Evolutionary conservation across 2,888 invertebrate species (phyloP).

Genomic region (Rhingia campestris): DNA sequence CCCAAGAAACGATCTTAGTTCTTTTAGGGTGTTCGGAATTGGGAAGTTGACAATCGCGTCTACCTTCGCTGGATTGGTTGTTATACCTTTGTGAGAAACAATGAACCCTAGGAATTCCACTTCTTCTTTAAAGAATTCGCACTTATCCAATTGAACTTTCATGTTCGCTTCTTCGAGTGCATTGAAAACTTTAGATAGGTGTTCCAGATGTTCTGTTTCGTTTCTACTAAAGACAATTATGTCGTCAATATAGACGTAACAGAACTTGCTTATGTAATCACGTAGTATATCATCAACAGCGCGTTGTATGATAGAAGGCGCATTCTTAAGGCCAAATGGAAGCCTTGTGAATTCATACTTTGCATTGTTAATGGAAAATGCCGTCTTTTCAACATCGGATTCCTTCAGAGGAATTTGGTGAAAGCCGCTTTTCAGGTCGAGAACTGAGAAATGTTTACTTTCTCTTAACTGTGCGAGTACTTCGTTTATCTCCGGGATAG

Average conservation of each 20-base stretch:
- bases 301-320: background rate
- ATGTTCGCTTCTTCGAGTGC: constrained; percentile 26
- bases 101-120: constrained; percentile 7
- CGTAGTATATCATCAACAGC: background rate
- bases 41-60: too few species aligned
- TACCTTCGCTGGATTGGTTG: constrained; percentile 29
- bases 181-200: constrained; percentile 10
- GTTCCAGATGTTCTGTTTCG: too few species aligned
- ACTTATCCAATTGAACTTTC: constrained; percentile 11
- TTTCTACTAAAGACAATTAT: too few species aligned
- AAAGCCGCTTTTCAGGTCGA: constrained; percentile 36
- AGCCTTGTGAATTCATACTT: background rate
- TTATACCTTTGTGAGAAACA: background rate
- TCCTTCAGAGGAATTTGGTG: constrained; percentile 35
- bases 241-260: too few species aligned
- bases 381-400: background rate
- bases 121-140: too few species aligned
- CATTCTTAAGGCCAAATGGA: too few species aligned
- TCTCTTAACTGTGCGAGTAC: background rate
- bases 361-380: background rate
- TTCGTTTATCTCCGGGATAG: background rate
- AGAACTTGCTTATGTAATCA: too few species aligned
- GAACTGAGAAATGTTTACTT: background rate
- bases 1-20: constrained; percentile 29
- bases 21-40: background rate